Percentiles rank a stretch among this genome's conserved stretches.
Evolutionary conservation across 2,797 vertebrate species (phyloP).

Genomic region (Philypnodon macrostomus): DNA sequence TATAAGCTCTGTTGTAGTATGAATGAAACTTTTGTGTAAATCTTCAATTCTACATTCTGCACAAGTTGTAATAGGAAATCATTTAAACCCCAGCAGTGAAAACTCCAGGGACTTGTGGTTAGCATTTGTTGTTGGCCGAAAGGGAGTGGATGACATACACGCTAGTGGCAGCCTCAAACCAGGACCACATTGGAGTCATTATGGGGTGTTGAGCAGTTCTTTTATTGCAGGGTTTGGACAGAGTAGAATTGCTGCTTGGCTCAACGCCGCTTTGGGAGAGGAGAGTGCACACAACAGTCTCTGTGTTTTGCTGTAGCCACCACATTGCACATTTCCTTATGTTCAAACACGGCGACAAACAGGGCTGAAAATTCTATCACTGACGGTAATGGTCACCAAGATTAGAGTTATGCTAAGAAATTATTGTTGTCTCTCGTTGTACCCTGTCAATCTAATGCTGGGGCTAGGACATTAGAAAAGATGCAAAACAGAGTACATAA

Average conservation of each 20-base stretch:
- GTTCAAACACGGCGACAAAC: conserved; percentile 28
- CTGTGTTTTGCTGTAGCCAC: conserved; percentile 27
- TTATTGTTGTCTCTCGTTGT: conserved; percentile 6
- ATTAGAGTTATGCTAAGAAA: conserved; percentile 34
- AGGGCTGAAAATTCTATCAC: conserved; percentile 41
- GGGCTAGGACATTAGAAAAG: neutral
- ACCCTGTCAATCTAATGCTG: neutral
- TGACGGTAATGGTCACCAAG: conserved; percentile 30
- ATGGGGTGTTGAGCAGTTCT: conserved; percentile 63
- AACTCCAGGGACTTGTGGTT: conserved; percentile 45
- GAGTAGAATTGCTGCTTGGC: conserved; percentile 57
- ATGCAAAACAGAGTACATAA: neutral
- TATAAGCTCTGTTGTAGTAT: conserved; percentile 9
- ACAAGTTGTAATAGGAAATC: conserved; percentile 34
- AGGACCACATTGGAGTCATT: conserved; percentile 68
- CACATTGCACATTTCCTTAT: conserved; percentile 47
- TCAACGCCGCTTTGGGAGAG: conserved; percentile 19
- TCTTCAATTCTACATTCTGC: conserved; percentile 2
- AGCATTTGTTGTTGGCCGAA: conserved; percentile 50
- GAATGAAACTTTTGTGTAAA: conserved; percentile 22
- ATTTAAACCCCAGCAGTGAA: conserved; percentile 40
- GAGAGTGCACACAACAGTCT: conserved; percentile 37
- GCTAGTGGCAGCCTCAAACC: conserved; percentile 61
- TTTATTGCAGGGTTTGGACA: conserved; percentile 68
- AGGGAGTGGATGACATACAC: conserved; percentile 52